Evolutionary conservation across 2,797 vertebrate genomes (phyloP), one percentile per base, ranked within the genome.

Genomic region (Anguilla pacifica): DNA sequence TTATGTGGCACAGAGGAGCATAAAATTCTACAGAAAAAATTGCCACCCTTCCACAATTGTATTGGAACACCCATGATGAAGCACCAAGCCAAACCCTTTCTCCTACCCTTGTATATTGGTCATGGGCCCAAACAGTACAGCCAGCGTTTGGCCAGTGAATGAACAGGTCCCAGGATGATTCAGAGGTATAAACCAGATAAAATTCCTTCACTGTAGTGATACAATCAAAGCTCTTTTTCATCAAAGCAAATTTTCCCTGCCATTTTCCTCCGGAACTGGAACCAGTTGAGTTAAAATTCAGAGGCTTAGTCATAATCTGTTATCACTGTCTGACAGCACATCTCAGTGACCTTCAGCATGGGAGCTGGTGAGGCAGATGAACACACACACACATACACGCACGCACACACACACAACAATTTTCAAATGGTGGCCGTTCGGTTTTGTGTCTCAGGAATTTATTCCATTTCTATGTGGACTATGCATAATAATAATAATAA

Each of bases 251-350:
- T 83, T 83, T 55, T 43, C 28, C 9, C 19, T 85, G 31, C 28
- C 55, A 35, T 61, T 85, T 85, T 64, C 31, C 31, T 7, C 57
- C 19, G 55, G 57, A 57, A 64, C 64, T 64, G 13, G 84, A 61
- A 85, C 35, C 55, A 85, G 49, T 84, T 57, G 53, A 53, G 51
- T 84, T 35, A 84, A 79, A 57, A 84, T 84, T n/a, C 82, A 55
- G 53, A 55, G 82, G 82, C 25, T 84, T 84, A 84, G 82, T 55
- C 53, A 53, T 84, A 84, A 84, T 55, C 82, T 84, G 82, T 84
- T 84, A 84, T 84, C 51, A 28, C 49, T 17, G 82, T 84, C 35
- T 53, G 53, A 85, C 84, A 85, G 55, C 1, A 10, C 25, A 64
- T 43, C 5, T 28, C 57, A 35, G 53, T 64, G 84, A 85, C 53